Evolutionary conservation across 2,113 vertebrate genomes (phyloP), one percentile per base, ranked within the genome.

Genomic region (Porphyrio hochstetteri): DNA sequence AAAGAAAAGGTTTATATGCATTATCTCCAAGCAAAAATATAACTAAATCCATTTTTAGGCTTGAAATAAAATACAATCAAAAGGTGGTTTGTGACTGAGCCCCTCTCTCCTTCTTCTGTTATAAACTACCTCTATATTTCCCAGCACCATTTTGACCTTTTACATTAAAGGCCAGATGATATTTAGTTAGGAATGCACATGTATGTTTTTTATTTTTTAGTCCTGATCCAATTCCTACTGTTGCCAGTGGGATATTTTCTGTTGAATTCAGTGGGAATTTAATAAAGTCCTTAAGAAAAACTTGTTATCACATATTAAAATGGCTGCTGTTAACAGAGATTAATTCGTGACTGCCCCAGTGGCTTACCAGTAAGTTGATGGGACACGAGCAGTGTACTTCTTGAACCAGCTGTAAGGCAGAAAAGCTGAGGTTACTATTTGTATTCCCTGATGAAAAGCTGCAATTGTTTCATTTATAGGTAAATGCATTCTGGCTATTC

Each of bases 161-260:
- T 77, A 83, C 29, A 82, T 88, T 85, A 77, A 95, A 95, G 55
- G 65, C 80, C 69, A 60, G 55, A 69, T 55, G 85, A 6, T 81
- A 53, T 88, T 90, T 76, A 84, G 38, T 75, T 92, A 96, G 50
- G 44, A 95, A 90, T 76, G 83, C 72, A 86, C 69, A 90, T 90
- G 16, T 67, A 81, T 65, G 31, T 2, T 11, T 55, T 46, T 46
- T 44, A 16, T 48, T 48, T 48, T 93, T 50, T 3, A 97, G 38
- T 72, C 94, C 89, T 94, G 92, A 96, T 96, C 85, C 92, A 95
- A 94, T 50, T 92, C 93, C 92, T 69, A 87, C 92, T 95, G 87
- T 67, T 95, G 86, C 70, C 88, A 94, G 60, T 76, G 48, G 61
- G 35, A 70, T 70, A 83, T 84, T 64, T 93, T 75, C 44, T 81